These are phyloP conservation scores for Eulemur rubriventer DNA, from an alignment of 2,797 vertebrate genomes.

Conservation along the genomic window DNA sequence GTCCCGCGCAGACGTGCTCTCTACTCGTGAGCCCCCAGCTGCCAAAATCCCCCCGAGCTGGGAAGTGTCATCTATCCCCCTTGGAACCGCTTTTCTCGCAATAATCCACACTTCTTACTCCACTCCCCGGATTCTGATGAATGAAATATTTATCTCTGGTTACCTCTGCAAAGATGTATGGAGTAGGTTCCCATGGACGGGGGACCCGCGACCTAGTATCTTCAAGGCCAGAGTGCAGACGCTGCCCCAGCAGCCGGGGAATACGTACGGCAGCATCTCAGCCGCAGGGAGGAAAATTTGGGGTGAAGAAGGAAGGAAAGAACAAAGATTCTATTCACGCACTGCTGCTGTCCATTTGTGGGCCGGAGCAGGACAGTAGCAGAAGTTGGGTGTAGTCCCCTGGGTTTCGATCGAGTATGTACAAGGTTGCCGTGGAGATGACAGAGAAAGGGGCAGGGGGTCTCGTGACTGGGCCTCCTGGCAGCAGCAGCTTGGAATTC, in stretches of 20 bases:
- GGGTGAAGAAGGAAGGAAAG: background rate
- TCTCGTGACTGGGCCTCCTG: background rate
- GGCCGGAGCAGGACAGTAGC: background rate
- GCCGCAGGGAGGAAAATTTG: background rate
- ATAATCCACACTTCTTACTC: background rate
- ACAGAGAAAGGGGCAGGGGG: background rate
- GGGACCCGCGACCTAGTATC: background rate
- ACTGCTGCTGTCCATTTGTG: background rate
- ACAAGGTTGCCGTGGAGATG: background rate
- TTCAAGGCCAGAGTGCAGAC: background rate
- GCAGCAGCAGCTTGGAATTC: background rate
- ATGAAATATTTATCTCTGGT: background rate
- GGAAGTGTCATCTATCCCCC: background rate
- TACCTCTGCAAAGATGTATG: background rate
- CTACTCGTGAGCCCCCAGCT: background rate
- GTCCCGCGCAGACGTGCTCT: accelerated
- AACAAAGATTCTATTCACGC: background rate
- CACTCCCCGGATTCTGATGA: background rate
- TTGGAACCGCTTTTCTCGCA: background rate
- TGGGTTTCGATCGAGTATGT: background rate
- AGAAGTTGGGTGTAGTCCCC: background rate
- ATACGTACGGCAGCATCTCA: accelerated
- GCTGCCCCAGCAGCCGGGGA: background rate
- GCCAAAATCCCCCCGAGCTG: background rate
- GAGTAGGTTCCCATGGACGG: background rate